Percentiles rank a stretch among this genome's conserved stretches.
phyloP scores from a whole-genome alignment of 2,888 invertebrate genomes.

The Scaptomyza parva region DNA sequence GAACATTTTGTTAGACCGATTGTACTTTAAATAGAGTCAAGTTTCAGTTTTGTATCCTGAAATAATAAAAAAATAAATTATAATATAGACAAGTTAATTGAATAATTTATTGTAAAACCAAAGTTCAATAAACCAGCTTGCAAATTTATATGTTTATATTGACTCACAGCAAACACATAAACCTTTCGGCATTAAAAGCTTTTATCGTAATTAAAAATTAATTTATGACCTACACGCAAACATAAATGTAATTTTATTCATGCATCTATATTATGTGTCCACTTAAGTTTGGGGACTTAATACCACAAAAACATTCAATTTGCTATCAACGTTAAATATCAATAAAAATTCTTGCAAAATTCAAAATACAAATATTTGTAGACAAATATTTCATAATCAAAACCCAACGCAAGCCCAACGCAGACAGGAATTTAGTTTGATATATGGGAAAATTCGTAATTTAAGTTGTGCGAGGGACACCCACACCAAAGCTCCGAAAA shows the following conservation, averaged over 20 bases:
- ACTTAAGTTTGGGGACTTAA: not conserved
- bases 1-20: slow-evolving; percentile 41
- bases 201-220: slow-evolving; percentile 10
- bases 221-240: not conserved
- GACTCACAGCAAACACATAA: not conserved
- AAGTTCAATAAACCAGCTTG: slow-evolving; percentile 1
- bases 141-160: not conserved
- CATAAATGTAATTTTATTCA: not conserved
- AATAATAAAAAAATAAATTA: slow-evolving; percentile 3
- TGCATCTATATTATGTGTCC: not conserved
- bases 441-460: slow-evolving; percentile 21
- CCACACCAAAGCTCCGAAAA: slow-evolving; percentile 15
- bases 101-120: not conserved
- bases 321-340: slow-evolving; percentile 1
- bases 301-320: not conserved
- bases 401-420: slow-evolving; percentile 5
- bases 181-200: not conserved
- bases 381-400: slow-evolving; percentile 16
- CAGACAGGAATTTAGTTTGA: slow-evolving; percentile 33
- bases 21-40: slow-evolving; percentile 32
- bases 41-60: not conserved
- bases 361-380: slow-evolving; percentile 21
- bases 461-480: slow-evolving; percentile 20
- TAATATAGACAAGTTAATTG: not conserved
- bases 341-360: slow-evolving; percentile 24